Percentiles rank a stretch among this genome's conserved stretches.
Evolutionary conservation across 2,888 invertebrate species (phyloP).

Genomic region (Lamellibrachia satsuma): DNA sequence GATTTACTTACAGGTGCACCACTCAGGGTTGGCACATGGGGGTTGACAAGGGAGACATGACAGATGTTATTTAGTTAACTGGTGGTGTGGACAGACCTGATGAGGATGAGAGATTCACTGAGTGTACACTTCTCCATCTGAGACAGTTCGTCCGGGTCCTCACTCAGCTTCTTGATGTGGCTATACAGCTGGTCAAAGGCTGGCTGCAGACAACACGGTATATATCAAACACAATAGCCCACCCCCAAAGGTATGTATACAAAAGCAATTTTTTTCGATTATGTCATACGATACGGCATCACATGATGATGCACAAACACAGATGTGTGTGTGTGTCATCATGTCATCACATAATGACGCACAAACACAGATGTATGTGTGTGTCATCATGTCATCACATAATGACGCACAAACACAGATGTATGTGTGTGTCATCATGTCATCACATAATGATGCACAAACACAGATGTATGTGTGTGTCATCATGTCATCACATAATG

Average conservation of each 20-base stretch:
- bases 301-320: no score
- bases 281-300: no score
- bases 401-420: not conserved
- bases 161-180: conserved; percentile 77
- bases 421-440: not conserved
- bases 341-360: not conserved
- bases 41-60: not conserved
- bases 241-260: not conserved
- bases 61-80: not conserved
- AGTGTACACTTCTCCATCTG: conserved; percentile 85
- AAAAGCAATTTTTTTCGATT: no score
- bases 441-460: not conserved
- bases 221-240: not conserved
- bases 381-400: not conserved
- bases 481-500: not conserved
- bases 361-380: not conserved
- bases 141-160: conserved; percentile 75
- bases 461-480: not conserved
- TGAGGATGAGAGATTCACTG: conserved; percentile 67
- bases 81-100: conserved; percentile 44
- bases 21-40: not conserved
- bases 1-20: not conserved
- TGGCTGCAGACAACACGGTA: conserved; percentile 66
- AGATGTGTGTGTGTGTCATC: no score
- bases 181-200: conserved; percentile 86